These are phyloP conservation scores for Cylindroiulus punctatus DNA, from an alignment of 2,888 invertebrate species.

Conservation along the genomic window DNA sequence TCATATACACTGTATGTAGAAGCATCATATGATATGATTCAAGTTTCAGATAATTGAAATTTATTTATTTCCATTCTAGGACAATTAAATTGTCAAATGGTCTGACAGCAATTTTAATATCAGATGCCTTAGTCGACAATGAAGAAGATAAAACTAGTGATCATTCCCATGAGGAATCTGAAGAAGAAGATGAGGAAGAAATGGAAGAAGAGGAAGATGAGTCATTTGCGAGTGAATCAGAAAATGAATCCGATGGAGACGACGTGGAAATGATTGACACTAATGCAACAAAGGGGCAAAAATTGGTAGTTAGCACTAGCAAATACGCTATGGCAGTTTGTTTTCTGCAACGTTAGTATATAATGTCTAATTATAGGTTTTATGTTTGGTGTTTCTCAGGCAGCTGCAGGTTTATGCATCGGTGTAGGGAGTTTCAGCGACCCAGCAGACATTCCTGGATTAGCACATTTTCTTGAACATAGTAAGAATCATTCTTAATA, in stretches of 20 bases:
- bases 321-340: not conserved
- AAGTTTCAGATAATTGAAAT: too few species aligned
- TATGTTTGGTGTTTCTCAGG: constrained; percentile 46
- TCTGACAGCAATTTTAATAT: constrained; percentile 57
- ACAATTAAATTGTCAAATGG: constrained; percentile 57
- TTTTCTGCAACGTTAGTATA: not conserved
- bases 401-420: constrained; percentile 58
- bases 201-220: constrained; percentile 47
- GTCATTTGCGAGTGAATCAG: constrained; percentile 46
- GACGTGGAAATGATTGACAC: not conserved
- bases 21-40: not conserved
- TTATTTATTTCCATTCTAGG: constrained; percentile 47
- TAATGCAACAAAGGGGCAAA: not conserved
- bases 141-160: not conserved
- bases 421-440: constrained; percentile 58
- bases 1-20: not conserved
- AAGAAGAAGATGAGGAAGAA: constrained; percentile 53
- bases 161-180: constrained; percentile 32
- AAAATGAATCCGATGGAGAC: constrained; percentile 44
- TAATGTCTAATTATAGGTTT: not conserved
- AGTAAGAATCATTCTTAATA: constrained; percentile 51
- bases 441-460: constrained; percentile 57
- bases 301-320: constrained; percentile 9
- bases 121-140: constrained; percentile 44
- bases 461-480: constrained; percentile 58